phyloP scores from a whole-genome alignment of 2,888 invertebrate genomes.

The Galerucella nymphaeae region DNA sequence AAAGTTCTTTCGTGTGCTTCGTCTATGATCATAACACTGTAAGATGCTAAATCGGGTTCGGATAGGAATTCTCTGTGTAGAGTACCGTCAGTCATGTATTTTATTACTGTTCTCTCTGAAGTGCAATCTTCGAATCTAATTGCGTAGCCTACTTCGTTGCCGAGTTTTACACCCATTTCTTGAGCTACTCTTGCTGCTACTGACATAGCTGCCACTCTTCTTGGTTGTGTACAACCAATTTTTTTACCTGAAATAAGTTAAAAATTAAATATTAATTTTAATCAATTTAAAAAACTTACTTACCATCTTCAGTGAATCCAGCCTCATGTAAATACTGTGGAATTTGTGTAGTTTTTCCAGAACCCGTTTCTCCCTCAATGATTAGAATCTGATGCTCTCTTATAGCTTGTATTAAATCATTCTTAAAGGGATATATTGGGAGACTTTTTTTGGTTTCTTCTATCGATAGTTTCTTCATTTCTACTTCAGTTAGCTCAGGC shows the following conservation, averaged over 20 bases:
- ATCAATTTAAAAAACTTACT: slow-evolving; percentile 28
- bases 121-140: slow-evolving; percentile 99
- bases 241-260: slow-evolving; percentile 46
- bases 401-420: slow-evolving; percentile 92
- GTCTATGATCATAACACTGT: slow-evolving; percentile 99
- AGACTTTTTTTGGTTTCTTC: slow-evolving; percentile 92
- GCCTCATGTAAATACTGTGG: slow-evolving; percentile 97
- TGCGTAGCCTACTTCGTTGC: slow-evolving; percentile 89
- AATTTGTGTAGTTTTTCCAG: slow-evolving; percentile 99
- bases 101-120: slow-evolving; percentile 94
- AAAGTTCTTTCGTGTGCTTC: slow-evolving; percentile 99
- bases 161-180: slow-evolving; percentile 96
- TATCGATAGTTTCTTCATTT: slow-evolving; percentile 82
- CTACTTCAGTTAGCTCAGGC: slow-evolving; percentile 73
- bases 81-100: slow-evolving; percentile 99
- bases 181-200: slow-evolving; percentile 98
- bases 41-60: slow-evolving; percentile 95
- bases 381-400: slow-evolving; percentile 88
- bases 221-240: slow-evolving; percentile 97
- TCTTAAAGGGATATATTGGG: slow-evolving; percentile 93
- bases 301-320: slow-evolving; percentile 82
- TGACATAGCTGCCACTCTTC: slow-evolving; percentile 99
- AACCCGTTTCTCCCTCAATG: slow-evolving; percentile 98
- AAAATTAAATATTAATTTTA: slow-evolving; percentile 4
- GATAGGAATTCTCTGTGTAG: slow-evolving; percentile 95